These are phyloP conservation scores for Nephrotoma guestfalica DNA, from an alignment of 2,888 invertebrate species.

Conservation along the genomic window DNA sequence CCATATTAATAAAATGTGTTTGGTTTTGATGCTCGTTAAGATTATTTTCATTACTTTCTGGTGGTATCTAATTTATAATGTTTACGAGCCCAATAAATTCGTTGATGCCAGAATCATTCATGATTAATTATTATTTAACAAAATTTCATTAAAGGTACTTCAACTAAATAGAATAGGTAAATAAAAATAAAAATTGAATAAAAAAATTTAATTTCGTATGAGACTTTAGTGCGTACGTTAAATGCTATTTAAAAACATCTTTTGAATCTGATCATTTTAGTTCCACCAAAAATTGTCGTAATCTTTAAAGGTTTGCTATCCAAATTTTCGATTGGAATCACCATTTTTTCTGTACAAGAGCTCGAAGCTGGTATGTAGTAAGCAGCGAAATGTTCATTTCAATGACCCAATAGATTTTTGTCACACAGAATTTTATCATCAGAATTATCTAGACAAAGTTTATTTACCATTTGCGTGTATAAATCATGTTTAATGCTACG, in stretches of 20 bases:
- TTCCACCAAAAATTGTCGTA: neutral
- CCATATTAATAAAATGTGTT: too few species aligned
- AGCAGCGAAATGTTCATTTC: neutral
- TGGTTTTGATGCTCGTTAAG: too few species aligned
- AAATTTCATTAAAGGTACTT: neutral
- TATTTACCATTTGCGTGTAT: neutral
- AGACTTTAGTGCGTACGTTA: too few species aligned
- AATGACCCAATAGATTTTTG: neutral
- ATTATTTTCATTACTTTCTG: neutral
- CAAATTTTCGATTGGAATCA: neutral
- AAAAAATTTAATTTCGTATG: neutral
- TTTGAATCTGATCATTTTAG: neutral
- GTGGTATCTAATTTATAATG: neutral
- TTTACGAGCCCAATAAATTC: neutral
- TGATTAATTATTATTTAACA: neutral
- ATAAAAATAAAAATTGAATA: neutral
- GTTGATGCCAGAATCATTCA: neutral
- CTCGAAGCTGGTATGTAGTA: neutral
- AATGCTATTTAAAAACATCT: neutral
- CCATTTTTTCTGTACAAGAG: neutral
- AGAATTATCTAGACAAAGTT: neutral
- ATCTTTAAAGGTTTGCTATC: neutral
- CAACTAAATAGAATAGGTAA: too few species aligned
- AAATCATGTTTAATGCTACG: too few species aligned
- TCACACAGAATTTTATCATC: neutral